phyloP scores from a whole-genome alignment of 23 tunicate genomes.

The Diplosoma virens region DNA sequence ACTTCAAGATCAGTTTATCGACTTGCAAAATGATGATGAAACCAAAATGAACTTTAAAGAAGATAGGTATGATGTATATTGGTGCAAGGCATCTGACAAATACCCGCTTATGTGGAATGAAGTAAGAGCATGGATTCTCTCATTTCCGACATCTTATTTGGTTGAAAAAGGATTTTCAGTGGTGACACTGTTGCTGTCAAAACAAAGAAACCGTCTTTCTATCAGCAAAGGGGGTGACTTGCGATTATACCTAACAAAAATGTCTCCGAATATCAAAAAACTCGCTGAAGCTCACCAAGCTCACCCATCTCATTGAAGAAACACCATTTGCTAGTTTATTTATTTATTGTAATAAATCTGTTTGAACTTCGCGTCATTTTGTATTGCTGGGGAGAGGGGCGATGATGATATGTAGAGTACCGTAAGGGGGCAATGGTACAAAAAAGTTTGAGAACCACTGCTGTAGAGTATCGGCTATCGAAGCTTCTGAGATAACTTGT shows the following conservation, averaged over 20 bases:
- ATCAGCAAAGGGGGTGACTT: constrained; percentile 41
- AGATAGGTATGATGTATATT: constrained; percentile 32
- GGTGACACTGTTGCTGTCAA: constrained; percentile 43
- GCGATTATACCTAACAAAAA: constrained; percentile 22
- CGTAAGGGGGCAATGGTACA: constrained; percentile 13
- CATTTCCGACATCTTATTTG: constrained; percentile 39
- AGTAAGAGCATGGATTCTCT: constrained; percentile 28
- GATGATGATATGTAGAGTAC: constrained; percentile 20
- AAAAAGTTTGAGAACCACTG: no score
- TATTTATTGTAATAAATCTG: neutral
- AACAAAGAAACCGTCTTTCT: constrained; percentile 46
- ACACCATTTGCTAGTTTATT: no score
- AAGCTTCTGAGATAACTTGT: no score
- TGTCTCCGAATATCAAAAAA: constrained; percentile 37
- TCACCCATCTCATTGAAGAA: constrained; percentile 41
- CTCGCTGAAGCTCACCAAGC: constrained; percentile 29
- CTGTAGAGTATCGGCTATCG: no score
- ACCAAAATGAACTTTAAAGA: constrained; percentile 28
- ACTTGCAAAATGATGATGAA: constrained; percentile 48
- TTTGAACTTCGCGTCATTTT: constrained; percentile 8
- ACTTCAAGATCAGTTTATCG: constrained; percentile 51
- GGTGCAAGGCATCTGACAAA: constrained; percentile 46
- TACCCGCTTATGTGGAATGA: constrained; percentile 47
- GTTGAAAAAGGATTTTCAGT: constrained; percentile 34
- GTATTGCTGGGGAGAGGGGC: constrained; percentile 10